Evolutionary conservation across 1,140 invertebrate genomes (phyloP).

Genomic region (Calosoma granatense): DNA sequence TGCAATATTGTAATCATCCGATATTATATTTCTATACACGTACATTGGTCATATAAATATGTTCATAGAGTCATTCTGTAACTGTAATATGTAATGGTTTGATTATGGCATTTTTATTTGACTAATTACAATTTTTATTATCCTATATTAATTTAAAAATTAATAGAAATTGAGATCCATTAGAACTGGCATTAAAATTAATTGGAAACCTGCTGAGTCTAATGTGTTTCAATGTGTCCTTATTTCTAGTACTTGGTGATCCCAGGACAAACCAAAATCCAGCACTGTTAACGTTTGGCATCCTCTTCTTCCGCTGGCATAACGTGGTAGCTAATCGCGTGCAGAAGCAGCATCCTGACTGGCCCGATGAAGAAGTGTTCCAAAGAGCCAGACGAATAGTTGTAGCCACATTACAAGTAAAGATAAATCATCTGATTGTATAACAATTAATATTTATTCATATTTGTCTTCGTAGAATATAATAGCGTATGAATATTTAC

Average conservation of each 20-base stretch:
- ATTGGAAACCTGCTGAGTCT: no score
- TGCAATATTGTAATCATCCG: no score
- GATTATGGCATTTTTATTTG: no score
- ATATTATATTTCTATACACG: no score
- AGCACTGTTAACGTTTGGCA: slow-evolving; percentile 82
- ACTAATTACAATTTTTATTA: no score
- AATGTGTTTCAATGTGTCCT: no score
- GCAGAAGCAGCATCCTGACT: slow-evolving; percentile 67
- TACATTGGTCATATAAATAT: no score
- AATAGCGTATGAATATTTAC: slow-evolving; percentile 93
- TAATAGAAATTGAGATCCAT: no score
- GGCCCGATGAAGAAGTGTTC: slow-evolving; percentile 93
- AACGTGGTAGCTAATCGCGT: slow-evolving; percentile 79
- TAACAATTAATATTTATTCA: background rate
- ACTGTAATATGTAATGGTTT: no score
- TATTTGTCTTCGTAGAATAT: slow-evolving; percentile 67
- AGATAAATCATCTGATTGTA: slow-evolving; percentile 8
- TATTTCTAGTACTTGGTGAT: slow-evolving; percentile 85
- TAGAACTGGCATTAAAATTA: no score
- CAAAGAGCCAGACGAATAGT: slow-evolving; percentile 81
- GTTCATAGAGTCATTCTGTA: no score
- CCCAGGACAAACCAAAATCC: slow-evolving; percentile 96
- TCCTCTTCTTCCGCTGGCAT: slow-evolving; percentile 93
- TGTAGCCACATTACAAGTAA: slow-evolving; percentile 85
- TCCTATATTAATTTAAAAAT: no score